Evolutionary conservation across 2,113 vertebrate species (phyloP).

Genomic region (Picathartes gymnocephalus): DNA sequence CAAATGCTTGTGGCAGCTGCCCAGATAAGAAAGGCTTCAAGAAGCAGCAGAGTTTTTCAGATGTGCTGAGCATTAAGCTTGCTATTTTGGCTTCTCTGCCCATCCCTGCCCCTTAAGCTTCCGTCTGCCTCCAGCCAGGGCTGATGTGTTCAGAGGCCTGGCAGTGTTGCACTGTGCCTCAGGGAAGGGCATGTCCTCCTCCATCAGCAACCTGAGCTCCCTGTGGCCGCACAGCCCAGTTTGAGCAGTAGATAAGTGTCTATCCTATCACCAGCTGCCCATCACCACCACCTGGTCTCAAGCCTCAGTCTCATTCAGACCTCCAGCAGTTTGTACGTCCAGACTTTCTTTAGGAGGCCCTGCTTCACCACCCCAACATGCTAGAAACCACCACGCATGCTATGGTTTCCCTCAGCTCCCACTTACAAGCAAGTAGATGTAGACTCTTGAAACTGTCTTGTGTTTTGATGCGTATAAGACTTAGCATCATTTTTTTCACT

Average conservation of each 20-base stretch:
- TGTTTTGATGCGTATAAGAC: background rate
- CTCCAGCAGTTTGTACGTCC: background rate
- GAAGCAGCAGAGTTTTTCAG: background rate
- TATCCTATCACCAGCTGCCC: background rate
- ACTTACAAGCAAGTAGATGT: background rate
- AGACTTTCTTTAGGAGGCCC: background rate
- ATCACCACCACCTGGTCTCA: background rate
- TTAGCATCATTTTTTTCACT: background rate
- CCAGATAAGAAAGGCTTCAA: background rate
- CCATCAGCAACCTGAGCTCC: background rate
- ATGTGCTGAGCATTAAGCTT: background rate
- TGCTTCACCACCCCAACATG: background rate
- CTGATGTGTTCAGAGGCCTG: background rate
- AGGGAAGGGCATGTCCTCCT: background rate
- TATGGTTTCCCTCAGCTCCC: background rate
- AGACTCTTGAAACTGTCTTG: background rate
- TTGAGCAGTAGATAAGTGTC: background rate
- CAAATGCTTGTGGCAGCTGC: background rate
- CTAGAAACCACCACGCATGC: background rate
- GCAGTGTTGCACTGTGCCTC: background rate
- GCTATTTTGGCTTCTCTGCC: background rate
- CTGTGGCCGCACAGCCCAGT: background rate
- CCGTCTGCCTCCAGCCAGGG: background rate
- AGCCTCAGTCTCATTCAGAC: background rate
- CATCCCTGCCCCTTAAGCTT: background rate